Percentiles rank a stretch among this genome's conserved stretches.
Evolutionary conservation across 2,113 vertebrate species (phyloP).

Genomic region (Naja naja): DNA sequence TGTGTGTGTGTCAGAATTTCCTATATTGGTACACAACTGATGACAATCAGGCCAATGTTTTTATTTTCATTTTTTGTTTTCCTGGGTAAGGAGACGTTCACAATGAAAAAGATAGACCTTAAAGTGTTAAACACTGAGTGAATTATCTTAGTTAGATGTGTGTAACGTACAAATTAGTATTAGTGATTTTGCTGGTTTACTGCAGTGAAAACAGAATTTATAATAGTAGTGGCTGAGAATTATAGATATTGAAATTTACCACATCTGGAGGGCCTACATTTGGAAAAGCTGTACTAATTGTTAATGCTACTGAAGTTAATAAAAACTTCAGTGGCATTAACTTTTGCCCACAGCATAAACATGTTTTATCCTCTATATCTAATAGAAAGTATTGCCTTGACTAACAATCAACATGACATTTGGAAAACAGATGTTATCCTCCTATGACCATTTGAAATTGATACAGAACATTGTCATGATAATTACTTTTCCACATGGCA

Average conservation of each 20-base stretch:
- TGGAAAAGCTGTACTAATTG: constrained; percentile 19
- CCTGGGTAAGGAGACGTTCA: not conserved
- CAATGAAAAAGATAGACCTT: not conserved
- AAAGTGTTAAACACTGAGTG: not conserved
- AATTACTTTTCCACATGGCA: constrained; percentile 46
- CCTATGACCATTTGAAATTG: constrained; percentile 58
- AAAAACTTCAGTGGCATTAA: not conserved
- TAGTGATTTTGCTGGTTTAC: constrained; percentile 36
- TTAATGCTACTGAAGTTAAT: constrained; percentile 48
- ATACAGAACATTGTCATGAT: constrained; percentile 57
- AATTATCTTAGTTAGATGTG: constrained; percentile 31
- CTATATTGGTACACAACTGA: not conserved
- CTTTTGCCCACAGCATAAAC: constrained; percentile 30
- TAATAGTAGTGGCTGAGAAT: not conserved
- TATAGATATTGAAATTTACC: not conserved
- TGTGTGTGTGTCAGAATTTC: not conserved
- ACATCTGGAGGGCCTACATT: not conserved
- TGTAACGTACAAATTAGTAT: constrained; percentile 48
- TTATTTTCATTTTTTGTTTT: not conserved
- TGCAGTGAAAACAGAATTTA: constrained; percentile 35
- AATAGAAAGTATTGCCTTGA: constrained; percentile 43
- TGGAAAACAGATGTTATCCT: constrained; percentile 56
- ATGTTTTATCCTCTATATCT: constrained; percentile 27
- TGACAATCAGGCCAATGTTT: not conserved
- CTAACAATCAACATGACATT: constrained; percentile 39